Percentiles rank a stretch among this genome's conserved stretches.
These are phyloP conservation scores for Cossypha heuglini DNA, from an alignment of 2,797 vertebrate species.

Conservation along the genomic window DNA sequence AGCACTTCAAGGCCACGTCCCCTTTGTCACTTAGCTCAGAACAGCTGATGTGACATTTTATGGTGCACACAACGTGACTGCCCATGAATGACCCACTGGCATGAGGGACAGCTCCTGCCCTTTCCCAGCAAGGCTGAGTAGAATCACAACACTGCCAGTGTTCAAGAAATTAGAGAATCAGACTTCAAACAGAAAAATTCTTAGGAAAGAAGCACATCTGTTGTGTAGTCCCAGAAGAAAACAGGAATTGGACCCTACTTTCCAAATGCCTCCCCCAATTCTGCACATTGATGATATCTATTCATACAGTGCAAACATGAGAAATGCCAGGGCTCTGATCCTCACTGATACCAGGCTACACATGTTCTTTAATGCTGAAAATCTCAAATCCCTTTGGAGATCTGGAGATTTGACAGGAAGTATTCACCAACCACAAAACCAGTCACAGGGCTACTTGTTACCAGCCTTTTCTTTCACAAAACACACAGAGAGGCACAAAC, in stretches of 20 bases:
- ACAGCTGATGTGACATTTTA: background rate
- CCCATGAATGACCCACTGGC: background rate
- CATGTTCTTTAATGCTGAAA: background rate
- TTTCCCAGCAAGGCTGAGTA: background rate
- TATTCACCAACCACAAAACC: background rate
- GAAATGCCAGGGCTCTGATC: slow-evolving; percentile 8
- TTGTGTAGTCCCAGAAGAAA: background rate
- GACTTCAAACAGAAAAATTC: background rate
- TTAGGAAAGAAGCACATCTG: background rate
- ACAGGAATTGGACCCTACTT: background rate
- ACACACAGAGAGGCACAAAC: background rate
- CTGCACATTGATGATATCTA: background rate
- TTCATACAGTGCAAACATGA: background rate
- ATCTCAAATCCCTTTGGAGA: background rate
- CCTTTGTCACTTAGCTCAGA: background rate
- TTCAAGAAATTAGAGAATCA: background rate
- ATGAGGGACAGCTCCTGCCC: background rate
- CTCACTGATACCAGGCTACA: background rate
- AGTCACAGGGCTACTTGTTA: background rate
- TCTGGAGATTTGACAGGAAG: background rate
- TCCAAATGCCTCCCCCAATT: background rate
- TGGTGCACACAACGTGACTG: background rate
- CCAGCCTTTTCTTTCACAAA: background rate
- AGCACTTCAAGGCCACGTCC: background rate
- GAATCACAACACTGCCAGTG: background rate